These are phyloP conservation scores for Eretmocerus hayati DNA, from an alignment of 2,888 invertebrate genomes.

Conservation along the genomic window DNA sequence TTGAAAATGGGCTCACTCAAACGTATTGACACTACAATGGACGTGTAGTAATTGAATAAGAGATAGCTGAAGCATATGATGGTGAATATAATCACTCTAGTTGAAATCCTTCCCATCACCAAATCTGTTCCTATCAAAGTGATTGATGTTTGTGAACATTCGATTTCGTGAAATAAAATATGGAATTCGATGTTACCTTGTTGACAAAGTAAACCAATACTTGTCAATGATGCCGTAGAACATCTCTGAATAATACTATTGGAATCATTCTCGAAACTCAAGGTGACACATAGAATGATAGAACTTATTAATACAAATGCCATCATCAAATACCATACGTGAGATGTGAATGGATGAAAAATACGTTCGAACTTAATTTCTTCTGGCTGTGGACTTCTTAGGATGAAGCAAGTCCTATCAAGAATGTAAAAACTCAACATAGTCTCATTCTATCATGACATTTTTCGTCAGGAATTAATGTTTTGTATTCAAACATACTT, in stretches of 20 bases:
- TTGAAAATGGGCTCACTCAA: conserved; percentile 36
- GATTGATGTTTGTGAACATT: no score
- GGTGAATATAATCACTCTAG: conserved; percentile 18
- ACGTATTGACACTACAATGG: conserved; percentile 37
- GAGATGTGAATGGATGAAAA: not conserved
- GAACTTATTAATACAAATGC: conserved; percentile 9
- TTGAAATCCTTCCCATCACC: not conserved
- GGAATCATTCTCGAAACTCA: no score
- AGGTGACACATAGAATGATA: not conserved
- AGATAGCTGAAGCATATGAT: conserved; percentile 34
- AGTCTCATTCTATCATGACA: no score
- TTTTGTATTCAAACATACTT: no score
- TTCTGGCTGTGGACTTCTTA: conserved; percentile 11
- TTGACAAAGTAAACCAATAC: not conserved
- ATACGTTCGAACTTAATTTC: conserved; percentile 6
- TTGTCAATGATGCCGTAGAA: not conserved
- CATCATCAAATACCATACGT: conserved; percentile 6
- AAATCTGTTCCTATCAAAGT: not conserved
- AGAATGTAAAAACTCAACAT: no score
- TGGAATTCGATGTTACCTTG: not conserved
- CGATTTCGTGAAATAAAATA: no score
- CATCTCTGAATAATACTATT: not conserved
- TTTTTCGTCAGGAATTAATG: no score
- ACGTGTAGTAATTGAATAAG: conserved; percentile 39
- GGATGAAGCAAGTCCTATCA: conserved; percentile 16